Conservation (phyloP, 2,113 vertebrate genomes). For the Hystrix brachyura region DNA sequence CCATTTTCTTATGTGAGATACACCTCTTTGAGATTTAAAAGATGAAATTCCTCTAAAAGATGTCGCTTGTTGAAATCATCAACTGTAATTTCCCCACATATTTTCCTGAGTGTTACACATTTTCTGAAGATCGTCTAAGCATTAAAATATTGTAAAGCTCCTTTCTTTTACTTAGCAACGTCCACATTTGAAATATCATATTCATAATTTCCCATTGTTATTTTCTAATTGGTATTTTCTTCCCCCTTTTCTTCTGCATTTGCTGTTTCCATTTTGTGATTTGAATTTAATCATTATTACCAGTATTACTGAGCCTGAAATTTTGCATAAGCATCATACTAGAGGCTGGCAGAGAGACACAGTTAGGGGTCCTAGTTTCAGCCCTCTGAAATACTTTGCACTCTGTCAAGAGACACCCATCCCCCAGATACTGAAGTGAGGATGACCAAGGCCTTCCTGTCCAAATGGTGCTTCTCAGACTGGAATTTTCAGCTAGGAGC, state of each 20-base stretch:
- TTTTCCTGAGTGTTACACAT: neutral
- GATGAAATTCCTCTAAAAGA: conserved; percentile 4
- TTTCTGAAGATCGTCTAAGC: neutral
- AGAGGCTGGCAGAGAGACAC: neutral
- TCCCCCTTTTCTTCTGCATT: neutral
- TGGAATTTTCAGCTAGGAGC: neutral
- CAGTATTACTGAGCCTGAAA: neutral
- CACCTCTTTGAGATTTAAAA: neutral
- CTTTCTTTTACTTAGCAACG: conserved; percentile 55
- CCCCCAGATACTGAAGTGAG: neutral
- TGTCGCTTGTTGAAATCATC: neutral
- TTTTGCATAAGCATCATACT: neutral
- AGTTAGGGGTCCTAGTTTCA: neutral
- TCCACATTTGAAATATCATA: neutral
- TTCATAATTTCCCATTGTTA: conserved; percentile 19
- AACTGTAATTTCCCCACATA: neutral
- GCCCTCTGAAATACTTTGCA: neutral
- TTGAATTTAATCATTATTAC: conserved; percentile 5
- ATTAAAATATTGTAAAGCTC: neutral
- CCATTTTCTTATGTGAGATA: neutral
- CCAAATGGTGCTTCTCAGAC: neutral
- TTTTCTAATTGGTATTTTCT: conserved; percentile 43
- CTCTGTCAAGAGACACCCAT: neutral
- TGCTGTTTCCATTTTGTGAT: conserved; percentile 15
- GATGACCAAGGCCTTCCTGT: neutral